Base-by-base conservation (phyloP, 2,888 invertebrate genomes). In the Rhingia rostrata region DNA sequence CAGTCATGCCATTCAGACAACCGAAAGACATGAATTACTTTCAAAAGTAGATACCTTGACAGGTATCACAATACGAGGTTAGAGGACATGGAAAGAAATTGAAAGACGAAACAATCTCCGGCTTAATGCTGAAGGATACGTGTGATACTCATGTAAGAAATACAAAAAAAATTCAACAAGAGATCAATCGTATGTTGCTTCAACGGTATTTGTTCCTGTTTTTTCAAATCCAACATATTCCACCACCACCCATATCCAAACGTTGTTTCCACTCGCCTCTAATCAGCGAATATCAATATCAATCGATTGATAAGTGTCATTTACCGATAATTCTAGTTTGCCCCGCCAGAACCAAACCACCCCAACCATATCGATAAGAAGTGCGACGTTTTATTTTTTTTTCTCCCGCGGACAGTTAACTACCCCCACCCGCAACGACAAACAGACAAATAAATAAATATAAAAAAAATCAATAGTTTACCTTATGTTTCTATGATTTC, bases 401-500 rank as follows among this genome's bases (percentile, higher is more conserved):
- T 6, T 39, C 7, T 30, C 37, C 43, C 43, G 41, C 32, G 10
- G 47, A n/a, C 47, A 41, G 4, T 6, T 6, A 37, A 35, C 63
- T 7, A 12, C 70, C 39, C 37, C 33, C n/a, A 22, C 37, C 58
- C 41, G 2, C 14, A 41, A 33, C 32, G 58, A 12, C 45, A 63
- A 12, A 64, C 45, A 53, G 47, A 67, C 33, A 58, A 43, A 78
- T 14, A 58, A 47, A 69, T 32, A 49, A 70, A 10, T 43, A 49
- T 60, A 4, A 53, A 75, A 66, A 75, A 84, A 84, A 80, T 80
- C 84, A 84, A 84, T 84, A 79, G 69, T 69, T 53, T 37, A 70
- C 80, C 84, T 80, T 84, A 84, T 84, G 84, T 70, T 84, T 75
- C 70, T 69, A 70, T 84, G 84, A 84, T 80, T 84, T 84, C 84